Conservation (phyloP, 2,797 vertebrate genomes). For the Pangasius larnaudii region DNA sequence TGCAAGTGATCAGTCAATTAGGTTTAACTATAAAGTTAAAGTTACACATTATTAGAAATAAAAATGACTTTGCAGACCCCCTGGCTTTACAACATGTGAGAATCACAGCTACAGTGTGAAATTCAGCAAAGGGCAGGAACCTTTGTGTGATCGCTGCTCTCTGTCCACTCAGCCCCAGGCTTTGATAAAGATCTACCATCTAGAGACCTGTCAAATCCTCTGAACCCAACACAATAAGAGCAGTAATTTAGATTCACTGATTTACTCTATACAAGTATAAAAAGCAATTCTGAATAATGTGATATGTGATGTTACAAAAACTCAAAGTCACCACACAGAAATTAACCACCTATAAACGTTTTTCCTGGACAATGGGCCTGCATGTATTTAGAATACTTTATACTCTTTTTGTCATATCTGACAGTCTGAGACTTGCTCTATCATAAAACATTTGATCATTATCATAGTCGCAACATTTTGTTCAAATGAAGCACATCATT, state of each 20-base stretch:
- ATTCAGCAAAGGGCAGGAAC: not conserved
- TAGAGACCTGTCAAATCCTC: not conserved
- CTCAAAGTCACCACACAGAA: not conserved
- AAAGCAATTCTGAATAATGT: not conserved
- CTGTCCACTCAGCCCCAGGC: not conserved
- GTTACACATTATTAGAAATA: not conserved
- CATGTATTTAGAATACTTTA: not conserved
- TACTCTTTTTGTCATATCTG: not conserved
- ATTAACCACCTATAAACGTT: not conserved
- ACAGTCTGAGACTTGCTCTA: not conserved
- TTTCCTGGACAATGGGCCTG: not conserved
- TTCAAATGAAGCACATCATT: not conserved
- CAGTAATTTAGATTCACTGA: not conserved
- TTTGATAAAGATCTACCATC: constrained; percentile 7
- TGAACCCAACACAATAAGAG: not conserved
- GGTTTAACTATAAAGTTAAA: not conserved
- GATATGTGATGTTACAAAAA: not conserved
- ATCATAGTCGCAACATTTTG: not conserved
- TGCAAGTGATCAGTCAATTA: not conserved
- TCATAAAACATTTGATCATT: not conserved
- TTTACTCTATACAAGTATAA: not conserved
- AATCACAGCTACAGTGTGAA: not conserved
- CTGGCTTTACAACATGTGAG: not conserved
- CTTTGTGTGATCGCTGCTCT: not conserved
- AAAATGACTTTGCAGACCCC: not conserved